These are phyloP conservation scores for Cyanoderma ruficeps DNA, from an alignment of 2,113 vertebrate species.

Conservation along the genomic window DNA sequence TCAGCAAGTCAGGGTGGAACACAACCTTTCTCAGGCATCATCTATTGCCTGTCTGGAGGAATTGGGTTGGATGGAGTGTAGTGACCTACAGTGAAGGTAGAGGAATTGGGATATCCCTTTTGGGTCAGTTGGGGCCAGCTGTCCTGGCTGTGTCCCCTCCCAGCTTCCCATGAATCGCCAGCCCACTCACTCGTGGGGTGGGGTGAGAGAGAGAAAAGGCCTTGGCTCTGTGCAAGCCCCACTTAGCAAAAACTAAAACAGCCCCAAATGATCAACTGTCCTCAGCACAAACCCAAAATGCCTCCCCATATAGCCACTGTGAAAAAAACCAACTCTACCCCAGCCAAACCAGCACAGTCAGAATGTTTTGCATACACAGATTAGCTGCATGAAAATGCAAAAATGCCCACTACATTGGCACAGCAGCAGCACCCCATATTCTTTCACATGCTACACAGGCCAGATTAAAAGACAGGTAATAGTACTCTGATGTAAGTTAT, in stretches of 20 bases:
- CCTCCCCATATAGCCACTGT: too few relatives aligned
- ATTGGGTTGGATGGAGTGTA: accelerated
- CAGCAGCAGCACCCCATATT: neutral
- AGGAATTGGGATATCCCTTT: neutral
- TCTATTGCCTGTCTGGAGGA: neutral
- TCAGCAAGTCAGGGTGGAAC: neutral
- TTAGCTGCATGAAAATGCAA: neutral
- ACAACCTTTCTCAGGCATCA: neutral
- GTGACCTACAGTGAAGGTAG: neutral
- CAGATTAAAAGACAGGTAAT: neutral
- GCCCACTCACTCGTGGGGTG: too few relatives aligned
- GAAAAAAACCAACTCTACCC: neutral
- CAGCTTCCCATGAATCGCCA: neutral
- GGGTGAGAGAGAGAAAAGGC: neutral
- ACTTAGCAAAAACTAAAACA: neutral
- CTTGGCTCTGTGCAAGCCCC: neutral
- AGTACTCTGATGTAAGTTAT: neutral
- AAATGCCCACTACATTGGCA: accelerated
- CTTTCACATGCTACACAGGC: neutral
- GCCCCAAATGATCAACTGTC: neutral
- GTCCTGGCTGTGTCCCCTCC: neutral
- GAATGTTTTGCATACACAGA: neutral
- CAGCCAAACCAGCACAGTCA: neutral
- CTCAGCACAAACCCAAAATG: neutral
- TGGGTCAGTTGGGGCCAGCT: neutral